Conservation (phyloP, 2,113 vertebrate species). For the Phasianus colchicus region DNA sequence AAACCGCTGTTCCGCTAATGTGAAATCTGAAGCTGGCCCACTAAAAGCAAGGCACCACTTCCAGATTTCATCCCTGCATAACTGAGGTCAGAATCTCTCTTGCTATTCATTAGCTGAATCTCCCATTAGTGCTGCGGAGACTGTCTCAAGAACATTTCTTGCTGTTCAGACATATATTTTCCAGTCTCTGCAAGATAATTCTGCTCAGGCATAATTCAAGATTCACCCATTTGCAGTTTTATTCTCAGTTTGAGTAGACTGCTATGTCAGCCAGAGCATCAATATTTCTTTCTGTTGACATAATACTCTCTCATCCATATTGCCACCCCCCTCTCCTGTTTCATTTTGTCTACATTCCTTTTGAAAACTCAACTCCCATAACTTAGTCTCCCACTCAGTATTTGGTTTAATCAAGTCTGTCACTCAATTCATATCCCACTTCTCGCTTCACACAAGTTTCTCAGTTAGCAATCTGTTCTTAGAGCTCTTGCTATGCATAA, state of each 20-base stretch:
- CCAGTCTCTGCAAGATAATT: neutral
- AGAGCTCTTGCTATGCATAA: constrained; percentile 34
- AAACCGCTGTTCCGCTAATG: neutral
- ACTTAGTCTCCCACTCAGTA: constrained; percentile 73
- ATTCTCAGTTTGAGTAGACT: constrained; percentile 25
- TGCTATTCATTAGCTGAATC: neutral
- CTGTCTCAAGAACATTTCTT: neutral
- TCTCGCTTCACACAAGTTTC: constrained; percentile 52
- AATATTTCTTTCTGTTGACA: constrained; percentile 74
- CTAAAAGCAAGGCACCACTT: neutral
- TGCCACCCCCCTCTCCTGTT: constrained; percentile 48
- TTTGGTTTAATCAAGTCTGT: constrained; percentile 74
- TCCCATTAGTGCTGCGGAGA: neutral
- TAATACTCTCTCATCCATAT: constrained; percentile 62
- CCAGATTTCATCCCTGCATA: neutral
- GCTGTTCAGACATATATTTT: neutral
- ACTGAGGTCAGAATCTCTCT: constrained; percentile 9
- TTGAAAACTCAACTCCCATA: constrained; percentile 47
- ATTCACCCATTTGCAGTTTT: constrained; percentile 30
- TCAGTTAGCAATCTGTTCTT: constrained; percentile 63
- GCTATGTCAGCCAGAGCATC: constrained; percentile 66
- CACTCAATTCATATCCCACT: constrained; percentile 65
- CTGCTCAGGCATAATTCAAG: neutral
- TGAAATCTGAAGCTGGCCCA: neutral
- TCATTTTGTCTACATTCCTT: constrained; percentile 56